A percentile compares a stretch with the other conserved stretches of the same genome.
phyloP scores from a whole-genome alignment of 2,888 invertebrate species.

The Acanthacorydalis orientalis region DNA sequence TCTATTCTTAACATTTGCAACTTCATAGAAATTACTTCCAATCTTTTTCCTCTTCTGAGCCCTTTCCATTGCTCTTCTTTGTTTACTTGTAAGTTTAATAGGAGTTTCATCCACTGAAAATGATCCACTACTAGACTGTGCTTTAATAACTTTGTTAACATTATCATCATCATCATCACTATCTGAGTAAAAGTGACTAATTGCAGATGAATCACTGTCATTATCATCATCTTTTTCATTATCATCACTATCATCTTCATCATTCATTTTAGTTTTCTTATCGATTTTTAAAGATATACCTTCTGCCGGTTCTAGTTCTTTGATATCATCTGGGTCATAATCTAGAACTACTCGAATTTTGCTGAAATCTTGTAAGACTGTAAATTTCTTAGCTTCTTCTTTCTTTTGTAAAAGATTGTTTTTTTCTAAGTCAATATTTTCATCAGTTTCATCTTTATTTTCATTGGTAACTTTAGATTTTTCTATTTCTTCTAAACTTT shows the following conservation, averaged over 20 bases:
- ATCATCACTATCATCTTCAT: constrained; percentile 21
- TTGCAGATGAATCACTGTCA: constrained; percentile 40
- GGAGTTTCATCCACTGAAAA: not conserved
- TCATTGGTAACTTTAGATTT: constrained; percentile 17
- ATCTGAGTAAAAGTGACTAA: constrained; percentile 51
- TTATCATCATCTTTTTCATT: constrained; percentile 28
- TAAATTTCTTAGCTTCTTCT: constrained; percentile 28
- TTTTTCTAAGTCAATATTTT: constrained; percentile 25
- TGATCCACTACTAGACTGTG: constrained; percentile 26
- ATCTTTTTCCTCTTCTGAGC: constrained; percentile 62
- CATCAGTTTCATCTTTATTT: constrained; percentile 21
- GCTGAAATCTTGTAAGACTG: constrained; percentile 62
- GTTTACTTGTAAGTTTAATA: constrained; percentile 42
- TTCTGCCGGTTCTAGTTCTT: constrained; percentile 12
- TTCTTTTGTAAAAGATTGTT: constrained; percentile 13
- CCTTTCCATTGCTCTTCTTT: constrained; percentile 57
- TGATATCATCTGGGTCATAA: constrained; percentile 41
- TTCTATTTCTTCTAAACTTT: constrained; percentile 8
- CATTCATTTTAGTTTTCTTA: constrained; percentile 20
- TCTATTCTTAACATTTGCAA: constrained; percentile 74
- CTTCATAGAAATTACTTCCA: constrained; percentile 80
- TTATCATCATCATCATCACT: constrained; percentile 41
- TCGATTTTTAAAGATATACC: constrained; percentile 18
- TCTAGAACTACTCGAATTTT: constrained; percentile 62
- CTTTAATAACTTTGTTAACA: constrained; percentile 35